phyloP scores from a whole-genome alignment of 53 echinoderm and acorn worm genomes.

The Stichopus horrens region DNA sequence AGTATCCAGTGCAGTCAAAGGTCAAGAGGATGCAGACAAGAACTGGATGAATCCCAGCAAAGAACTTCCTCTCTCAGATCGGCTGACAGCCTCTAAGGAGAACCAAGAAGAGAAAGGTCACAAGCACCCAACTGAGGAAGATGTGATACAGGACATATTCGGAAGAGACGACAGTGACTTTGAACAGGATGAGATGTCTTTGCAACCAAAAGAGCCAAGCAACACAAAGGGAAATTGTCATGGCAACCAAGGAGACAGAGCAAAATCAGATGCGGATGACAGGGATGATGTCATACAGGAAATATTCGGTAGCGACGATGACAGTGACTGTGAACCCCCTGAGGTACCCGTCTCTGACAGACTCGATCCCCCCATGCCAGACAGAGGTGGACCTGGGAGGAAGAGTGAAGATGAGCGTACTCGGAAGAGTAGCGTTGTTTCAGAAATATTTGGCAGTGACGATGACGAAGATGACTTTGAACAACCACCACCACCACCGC shows the following conservation, averaged over 20 bases:
- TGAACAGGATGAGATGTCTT: not conserved
- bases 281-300: not conserved
- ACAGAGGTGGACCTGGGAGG: not conserved
- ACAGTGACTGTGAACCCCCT: not conserved
- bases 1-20: not conserved
- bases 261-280: not conserved
- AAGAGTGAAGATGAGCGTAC: not conserved
- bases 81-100: not conserved
- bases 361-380: not conserved
- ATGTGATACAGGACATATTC: constrained; percentile 15
- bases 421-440: not conserved
- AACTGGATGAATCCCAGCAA: not conserved
- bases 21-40: not conserved
- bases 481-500: not conserved
- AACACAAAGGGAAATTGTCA: not conserved
- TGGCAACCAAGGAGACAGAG: not conserved
- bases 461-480: not conserved
- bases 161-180: constrained; percentile 9
- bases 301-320: not conserved
- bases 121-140: not conserved
- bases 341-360: not conserved
- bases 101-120: not conserved
- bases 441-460: not conserved
- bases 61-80: not conserved
- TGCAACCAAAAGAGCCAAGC: not conserved